Evolutionary conservation across 2,113 vertebrate genomes (phyloP).

Genomic region (Vulpes lagopus): DNA sequence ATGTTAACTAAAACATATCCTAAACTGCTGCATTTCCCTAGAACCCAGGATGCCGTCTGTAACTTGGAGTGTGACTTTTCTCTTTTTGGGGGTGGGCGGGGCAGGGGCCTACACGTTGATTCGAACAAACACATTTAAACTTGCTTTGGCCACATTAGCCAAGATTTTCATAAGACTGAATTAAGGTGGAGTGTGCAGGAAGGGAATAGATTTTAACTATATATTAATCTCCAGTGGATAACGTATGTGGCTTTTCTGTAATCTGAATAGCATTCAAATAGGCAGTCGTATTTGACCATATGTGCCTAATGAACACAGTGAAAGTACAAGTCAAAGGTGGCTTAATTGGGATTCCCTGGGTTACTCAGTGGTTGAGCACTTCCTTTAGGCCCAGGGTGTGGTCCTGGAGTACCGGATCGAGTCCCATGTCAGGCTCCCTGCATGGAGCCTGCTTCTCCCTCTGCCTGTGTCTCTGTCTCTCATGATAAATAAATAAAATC

Average conservation of each 20-base stretch:
- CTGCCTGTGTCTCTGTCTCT: too few relatives aligned
- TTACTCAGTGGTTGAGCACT: too few relatives aligned
- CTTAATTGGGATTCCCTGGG: background rate
- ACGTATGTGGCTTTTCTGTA: background rate
- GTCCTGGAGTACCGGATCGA: too few relatives aligned
- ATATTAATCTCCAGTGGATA: background rate
- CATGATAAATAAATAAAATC: too few relatives aligned
- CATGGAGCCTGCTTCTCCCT: too few relatives aligned
- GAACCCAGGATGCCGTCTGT: constrained; percentile 14
- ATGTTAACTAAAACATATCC: constrained; percentile 62
- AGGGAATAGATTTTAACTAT: background rate
- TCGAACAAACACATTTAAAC: constrained; percentile 54
- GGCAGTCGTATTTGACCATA: background rate
- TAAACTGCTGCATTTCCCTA: background rate
- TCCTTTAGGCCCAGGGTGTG: too few relatives aligned
- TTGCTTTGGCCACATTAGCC: background rate
- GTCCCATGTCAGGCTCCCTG: too few relatives aligned
- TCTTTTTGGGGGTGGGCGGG: background rate
- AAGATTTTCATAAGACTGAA: background rate
- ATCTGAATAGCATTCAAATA: background rate
- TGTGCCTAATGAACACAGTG: background rate
- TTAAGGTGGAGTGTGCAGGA: background rate
- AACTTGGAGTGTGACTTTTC: background rate
- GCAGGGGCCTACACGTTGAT: background rate
- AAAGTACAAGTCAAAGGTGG: background rate